phyloP scores from a whole-genome alignment of 2,888 invertebrate genomes.

The Ectobius pallidus region DNA sequence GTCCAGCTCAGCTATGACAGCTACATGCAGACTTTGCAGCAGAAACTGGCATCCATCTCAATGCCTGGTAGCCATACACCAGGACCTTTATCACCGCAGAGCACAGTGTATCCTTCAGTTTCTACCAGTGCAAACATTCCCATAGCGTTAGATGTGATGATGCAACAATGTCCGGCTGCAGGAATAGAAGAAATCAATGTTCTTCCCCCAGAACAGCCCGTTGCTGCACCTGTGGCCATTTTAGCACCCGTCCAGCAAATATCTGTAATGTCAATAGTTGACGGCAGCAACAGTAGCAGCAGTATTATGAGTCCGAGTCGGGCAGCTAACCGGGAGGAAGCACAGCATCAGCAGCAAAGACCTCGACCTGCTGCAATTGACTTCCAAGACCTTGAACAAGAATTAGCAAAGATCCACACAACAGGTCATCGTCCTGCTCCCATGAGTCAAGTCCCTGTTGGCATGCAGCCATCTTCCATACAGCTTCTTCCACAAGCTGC shows the following conservation, averaged over 20 bases:
- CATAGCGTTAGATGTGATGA: constrained; percentile 43
- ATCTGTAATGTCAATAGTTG: constrained; percentile 23
- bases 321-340: constrained; percentile 37
- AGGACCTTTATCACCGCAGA: constrained; percentile 56
- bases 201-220: constrained; percentile 25
- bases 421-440: constrained; percentile 50
- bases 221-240: neutral
- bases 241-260: neutral
- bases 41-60: constrained; percentile 64
- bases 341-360: constrained; percentile 41
- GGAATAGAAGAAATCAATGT: constrained; percentile 39
- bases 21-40: constrained; percentile 73
- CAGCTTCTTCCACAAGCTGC: constrained; percentile 20
- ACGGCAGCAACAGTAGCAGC: constrained; percentile 41
- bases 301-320: constrained; percentile 43
- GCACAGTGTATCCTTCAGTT: constrained; percentile 50
- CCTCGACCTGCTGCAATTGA: constrained; percentile 50
- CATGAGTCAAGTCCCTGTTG: too few species aligned
- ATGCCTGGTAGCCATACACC: constrained; percentile 49
- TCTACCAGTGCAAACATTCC: constrained; percentile 24
- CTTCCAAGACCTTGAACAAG: constrained; percentile 52
- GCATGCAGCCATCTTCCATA: neutral
- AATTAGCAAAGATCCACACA: constrained; percentile 56
- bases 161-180: constrained; percentile 42
- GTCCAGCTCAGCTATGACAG: constrained; percentile 68